phyloP scores from a whole-genome alignment of 2,888 invertebrate species.

The Hylaea fasciaria region DNA sequence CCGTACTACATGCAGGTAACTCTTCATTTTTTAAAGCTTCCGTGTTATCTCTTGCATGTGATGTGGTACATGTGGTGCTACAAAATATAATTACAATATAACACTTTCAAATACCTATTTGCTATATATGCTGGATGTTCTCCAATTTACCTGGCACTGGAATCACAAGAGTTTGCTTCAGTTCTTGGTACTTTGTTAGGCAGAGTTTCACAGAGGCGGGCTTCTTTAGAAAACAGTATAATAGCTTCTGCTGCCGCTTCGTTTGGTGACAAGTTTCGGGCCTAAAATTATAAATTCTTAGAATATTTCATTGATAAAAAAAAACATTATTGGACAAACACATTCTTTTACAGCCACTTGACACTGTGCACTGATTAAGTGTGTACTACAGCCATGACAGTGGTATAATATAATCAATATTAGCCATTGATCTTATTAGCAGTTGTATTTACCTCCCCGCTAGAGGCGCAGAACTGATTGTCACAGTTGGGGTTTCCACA shows the following conservation, averaged over 20 bases:
- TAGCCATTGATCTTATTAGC: neutral
- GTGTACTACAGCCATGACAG: neutral
- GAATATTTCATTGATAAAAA: neutral
- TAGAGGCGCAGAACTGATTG: constrained; percentile 95
- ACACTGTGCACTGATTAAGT: neutral
- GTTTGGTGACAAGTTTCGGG: constrained; percentile 91
- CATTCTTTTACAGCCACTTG: constrained; percentile 1
- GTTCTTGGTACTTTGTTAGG: constrained; percentile 89
- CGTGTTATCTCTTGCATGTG: constrained; percentile 56
- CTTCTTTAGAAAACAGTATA: constrained; percentile 93
- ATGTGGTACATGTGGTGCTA: constrained; percentile 68
- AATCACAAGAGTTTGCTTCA: constrained; percentile 69
- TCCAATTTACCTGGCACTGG: constrained; percentile 66
- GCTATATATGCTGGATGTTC: neutral
- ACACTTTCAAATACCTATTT: no score
- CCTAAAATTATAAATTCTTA: constrained; percentile 63
- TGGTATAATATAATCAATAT: neutral
- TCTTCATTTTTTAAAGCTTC: constrained; percentile 54
- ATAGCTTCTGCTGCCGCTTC: constrained; percentile 96
- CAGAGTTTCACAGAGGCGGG: constrained; percentile 91
- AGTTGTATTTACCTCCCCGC: constrained; percentile 88
- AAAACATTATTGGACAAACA: neutral
- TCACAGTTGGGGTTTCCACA: constrained; percentile 95
- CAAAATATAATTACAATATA: no score
- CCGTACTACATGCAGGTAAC: constrained; percentile 55